Evolutionary conservation across 1,140 invertebrate species (phyloP).

Genomic region (Capitella teleta): DNA sequence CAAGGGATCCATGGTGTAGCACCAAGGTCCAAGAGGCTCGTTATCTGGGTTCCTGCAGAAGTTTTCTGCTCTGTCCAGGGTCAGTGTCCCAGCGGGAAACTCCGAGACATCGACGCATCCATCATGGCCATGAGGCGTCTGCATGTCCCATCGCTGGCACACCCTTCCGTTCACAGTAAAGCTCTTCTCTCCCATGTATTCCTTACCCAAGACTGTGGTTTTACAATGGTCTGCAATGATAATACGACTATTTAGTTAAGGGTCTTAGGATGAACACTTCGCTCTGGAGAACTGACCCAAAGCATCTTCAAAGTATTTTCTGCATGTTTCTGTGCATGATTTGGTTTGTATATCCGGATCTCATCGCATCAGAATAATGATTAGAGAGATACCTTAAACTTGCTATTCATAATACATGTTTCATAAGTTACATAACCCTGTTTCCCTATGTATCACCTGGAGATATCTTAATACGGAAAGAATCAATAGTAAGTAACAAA

Average conservation of each 20-base stretch:
- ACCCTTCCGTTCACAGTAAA: constrained; percentile 12
- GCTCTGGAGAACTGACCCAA: neutral
- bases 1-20: constrained; percentile 7
- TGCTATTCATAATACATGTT: no score
- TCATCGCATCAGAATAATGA: no score
- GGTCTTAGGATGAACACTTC: neutral
- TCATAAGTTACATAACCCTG: no score
- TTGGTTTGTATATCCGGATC: neutral
- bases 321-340: neutral
- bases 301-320: neutral
- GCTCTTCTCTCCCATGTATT: constrained; percentile 13
- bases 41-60: constrained; percentile 7
- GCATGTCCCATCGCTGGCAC: constrained; percentile 17
- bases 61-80: constrained; percentile 7
- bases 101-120: neutral
- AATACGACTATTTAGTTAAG: neutral
- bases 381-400: no score
- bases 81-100: constrained; percentile 4
- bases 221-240: neutral
- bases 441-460: no score
- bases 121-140: constrained; percentile 17
- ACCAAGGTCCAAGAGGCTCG: constrained; percentile 6
- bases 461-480: no score
- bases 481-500: no score
- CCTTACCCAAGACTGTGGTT: neutral